These are phyloP conservation scores for Clarias platycephalus DNA, from an alignment of 2,797 vertebrate species.

Conservation along the genomic window DNA sequence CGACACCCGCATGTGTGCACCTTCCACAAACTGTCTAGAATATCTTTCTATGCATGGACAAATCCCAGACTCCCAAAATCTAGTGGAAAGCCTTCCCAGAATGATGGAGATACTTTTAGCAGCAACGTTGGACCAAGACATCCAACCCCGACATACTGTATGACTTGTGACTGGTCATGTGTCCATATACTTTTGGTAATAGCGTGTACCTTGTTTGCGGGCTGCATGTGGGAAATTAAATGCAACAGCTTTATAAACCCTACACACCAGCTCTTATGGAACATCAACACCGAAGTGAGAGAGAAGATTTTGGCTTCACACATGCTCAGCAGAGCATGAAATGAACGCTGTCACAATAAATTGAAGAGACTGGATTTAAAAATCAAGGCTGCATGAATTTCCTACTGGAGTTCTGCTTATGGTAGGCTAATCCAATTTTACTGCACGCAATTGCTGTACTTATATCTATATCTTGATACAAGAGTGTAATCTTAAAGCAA, in stretches of 20 bases:
- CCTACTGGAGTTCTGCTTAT: neutral
- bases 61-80: neutral
- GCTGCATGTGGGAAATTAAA: neutral
- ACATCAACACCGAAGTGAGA: neutral
- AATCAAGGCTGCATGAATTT: neutral
- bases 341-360: conserved; percentile 14
- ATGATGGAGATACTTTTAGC: neutral
- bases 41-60: neutral
- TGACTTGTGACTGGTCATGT: neutral
- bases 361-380: conserved; percentile 12
- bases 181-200: neutral
- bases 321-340: neutral
- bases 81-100: neutral
- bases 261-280: neutral
- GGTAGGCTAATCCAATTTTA: neutral
- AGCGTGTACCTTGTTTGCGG: neutral
- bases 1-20: neutral
- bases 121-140: neutral
- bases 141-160: neutral
- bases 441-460: neutral
- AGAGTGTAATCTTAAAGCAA: conserved; percentile 3
- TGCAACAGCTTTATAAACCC: neutral
- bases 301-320: neutral
- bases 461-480: neutral
- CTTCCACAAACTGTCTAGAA: neutral